Conservation (phyloP, 2,113 vertebrate species). For the Lynx canadensis region DNA sequence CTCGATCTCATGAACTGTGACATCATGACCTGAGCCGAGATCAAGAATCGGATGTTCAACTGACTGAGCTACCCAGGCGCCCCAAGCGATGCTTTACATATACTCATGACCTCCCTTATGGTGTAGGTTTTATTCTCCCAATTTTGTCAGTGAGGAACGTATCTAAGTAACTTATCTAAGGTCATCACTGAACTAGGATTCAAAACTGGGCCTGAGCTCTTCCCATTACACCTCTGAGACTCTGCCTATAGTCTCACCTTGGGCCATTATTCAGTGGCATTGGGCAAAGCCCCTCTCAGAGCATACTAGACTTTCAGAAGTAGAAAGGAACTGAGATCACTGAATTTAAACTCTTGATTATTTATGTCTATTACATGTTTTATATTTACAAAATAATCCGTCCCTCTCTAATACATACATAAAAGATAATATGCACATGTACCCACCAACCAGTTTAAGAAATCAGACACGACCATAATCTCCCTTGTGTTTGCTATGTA, state of each 20-base stretch:
- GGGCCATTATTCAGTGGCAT: not conserved
- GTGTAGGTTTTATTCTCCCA: not conserved
- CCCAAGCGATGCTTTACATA: not conserved
- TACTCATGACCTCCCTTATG: not conserved
- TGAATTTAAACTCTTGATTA: constrained; percentile 13
- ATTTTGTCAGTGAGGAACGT: constrained; percentile 17
- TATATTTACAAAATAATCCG: not conserved
- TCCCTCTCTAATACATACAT: not conserved
- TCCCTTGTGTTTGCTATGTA: constrained; percentile 2
- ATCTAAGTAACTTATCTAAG: constrained; percentile 9
- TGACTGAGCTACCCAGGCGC: too few species aligned
- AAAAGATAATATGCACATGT: not conserved
- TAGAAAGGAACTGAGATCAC: not conserved
- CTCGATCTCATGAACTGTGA: too few species aligned
- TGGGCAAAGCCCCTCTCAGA: not conserved
- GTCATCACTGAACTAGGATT: not conserved
- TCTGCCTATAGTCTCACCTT: not conserved
- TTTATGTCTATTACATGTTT: constrained; percentile 12
- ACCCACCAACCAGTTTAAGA: constrained; percentile 10
- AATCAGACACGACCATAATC: not conserved
- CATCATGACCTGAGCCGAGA: too few species aligned
- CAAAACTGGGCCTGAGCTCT: not conserved
- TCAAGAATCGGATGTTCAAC: too few species aligned
- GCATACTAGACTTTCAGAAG: not conserved
- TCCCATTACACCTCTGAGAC: not conserved